Conservation (phyloP, 2,888 invertebrate genomes). For the Tetragonula carbonaria region DNA sequence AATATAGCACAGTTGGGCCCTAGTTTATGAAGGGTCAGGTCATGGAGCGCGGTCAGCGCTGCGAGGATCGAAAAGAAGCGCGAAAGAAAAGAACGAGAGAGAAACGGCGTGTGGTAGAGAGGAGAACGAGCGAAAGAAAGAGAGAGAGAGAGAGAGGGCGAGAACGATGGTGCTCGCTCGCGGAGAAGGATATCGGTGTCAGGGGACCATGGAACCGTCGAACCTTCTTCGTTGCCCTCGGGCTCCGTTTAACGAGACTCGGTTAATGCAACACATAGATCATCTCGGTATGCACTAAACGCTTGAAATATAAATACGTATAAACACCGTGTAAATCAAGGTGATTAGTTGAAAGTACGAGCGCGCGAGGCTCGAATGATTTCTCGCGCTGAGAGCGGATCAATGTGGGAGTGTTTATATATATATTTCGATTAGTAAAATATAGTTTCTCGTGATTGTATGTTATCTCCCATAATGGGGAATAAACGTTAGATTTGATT, state of each 20-base stretch:
- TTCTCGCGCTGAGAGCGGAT: neutral
- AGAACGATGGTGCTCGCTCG: conserved; percentile 45
- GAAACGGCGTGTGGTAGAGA: conserved; percentile 48
- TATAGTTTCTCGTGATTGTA: neutral
- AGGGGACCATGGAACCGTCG: conserved; percentile 70
- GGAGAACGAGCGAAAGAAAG: conserved; percentile 11
- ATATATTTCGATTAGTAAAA: neutral
- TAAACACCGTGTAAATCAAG: conserved; percentile 83
- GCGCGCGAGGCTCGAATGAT: conserved; percentile 52
- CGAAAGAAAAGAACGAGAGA: conserved; percentile 49
- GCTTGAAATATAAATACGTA: conserved; percentile 82
- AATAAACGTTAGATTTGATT: neutral
- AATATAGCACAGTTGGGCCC: conserved; percentile 83
- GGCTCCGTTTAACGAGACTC: conserved; percentile 83
- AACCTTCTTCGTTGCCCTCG: conserved; percentile 62
- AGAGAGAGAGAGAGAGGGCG: neutral
- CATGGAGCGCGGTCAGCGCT: conserved; percentile 74
- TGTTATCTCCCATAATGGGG: neutral
- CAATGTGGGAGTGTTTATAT: neutral
- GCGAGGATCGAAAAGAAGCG: conserved; percentile 66
- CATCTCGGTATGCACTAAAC: conserved; percentile 81
- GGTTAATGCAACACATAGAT: conserved; percentile 83
- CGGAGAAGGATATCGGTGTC: conserved; percentile 58
- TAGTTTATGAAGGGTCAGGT: conserved; percentile 84
- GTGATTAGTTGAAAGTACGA: conserved; percentile 74